Percentiles rank a stretch among this genome's conserved stretches.
phyloP scores from a whole-genome alignment of 2,113 vertebrate genomes.

The Sebastes schlegelii region DNA sequence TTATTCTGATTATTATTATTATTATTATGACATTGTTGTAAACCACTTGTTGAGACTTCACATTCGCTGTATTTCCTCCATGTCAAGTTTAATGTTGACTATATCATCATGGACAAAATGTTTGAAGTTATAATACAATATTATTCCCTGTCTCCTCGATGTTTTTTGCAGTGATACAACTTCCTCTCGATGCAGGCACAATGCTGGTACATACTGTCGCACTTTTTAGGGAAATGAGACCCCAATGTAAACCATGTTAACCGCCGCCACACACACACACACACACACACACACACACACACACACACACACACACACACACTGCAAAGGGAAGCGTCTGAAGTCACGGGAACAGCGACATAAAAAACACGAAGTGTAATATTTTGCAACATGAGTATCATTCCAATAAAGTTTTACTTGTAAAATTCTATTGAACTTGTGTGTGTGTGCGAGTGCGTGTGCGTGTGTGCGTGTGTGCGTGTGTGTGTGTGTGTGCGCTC shows the following conservation, averaged over 20 bases:
- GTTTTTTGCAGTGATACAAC: conserved; percentile 71
- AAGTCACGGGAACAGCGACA: conserved; percentile 64
- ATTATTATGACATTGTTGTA: conserved; percentile 53
- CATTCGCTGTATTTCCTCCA: conserved; percentile 64
- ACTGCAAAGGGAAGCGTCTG: conserved; percentile 67
- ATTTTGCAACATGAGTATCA: conserved; percentile 85
- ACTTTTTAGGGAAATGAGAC: conserved; percentile 78
- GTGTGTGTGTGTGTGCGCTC: too few species aligned
- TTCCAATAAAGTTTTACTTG: conserved; percentile 87
- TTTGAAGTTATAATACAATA: conserved; percentile 64
- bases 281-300: conserved; percentile 32
- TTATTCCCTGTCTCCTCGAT: conserved; percentile 69
- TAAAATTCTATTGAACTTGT: conserved; percentile 68
- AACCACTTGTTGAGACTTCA: conserved; percentile 63
- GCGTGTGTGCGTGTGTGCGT: too few species aligned
- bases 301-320: conserved; percentile 47
- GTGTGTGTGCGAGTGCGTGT: background rate
- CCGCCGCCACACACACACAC: conserved; percentile 34
- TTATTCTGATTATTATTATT: conserved; percentile 26
- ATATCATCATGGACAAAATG: conserved; percentile 63
- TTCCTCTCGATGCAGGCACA: conserved; percentile 75
- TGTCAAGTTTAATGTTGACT: conserved; percentile 67
- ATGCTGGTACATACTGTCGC: conserved; percentile 77
- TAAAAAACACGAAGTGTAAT: conserved; percentile 76
- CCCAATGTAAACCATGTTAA: conserved; percentile 65